These are phyloP conservation scores for Fundulus diaphanus DNA, from an alignment of 2,797 vertebrate species.

Conservation along the genomic window DNA sequence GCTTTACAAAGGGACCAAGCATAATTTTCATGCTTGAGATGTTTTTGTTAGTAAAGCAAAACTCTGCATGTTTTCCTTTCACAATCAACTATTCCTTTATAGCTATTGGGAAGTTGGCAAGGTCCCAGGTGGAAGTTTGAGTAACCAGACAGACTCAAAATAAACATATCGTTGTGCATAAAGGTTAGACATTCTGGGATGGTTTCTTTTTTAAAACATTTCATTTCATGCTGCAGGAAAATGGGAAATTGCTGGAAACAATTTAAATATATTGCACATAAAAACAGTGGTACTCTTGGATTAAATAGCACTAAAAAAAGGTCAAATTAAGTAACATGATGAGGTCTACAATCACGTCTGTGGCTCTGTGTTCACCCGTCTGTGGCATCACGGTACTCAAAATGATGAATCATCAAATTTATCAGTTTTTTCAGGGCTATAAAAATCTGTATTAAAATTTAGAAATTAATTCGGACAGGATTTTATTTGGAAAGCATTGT, in stretches of 20 bases:
- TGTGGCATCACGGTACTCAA: background rate
- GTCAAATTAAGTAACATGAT: background rate
- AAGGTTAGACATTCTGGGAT: background rate
- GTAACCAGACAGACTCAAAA: no score
- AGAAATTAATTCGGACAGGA: background rate
- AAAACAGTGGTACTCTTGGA: background rate
- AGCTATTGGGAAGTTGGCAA: background rate
- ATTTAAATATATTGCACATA: no score
- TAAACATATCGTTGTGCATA: no score
- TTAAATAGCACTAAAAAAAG: background rate
- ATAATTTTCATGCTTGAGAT: background rate
- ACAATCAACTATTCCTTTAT: background rate
- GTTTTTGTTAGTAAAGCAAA: background rate
- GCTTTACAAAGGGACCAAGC: background rate
- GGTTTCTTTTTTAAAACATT: background rate
- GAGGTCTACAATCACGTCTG: background rate
- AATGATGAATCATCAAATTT: background rate
- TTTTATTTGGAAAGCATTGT: background rate
- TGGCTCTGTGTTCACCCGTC: background rate
- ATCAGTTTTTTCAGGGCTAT: background rate
- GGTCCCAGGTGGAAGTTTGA: no score
- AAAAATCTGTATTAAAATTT: background rate
- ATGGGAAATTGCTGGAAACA: background rate
- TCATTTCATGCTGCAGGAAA: background rate
- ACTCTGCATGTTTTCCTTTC: background rate